Conservation (phyloP, 2,888 invertebrate species). For the Alviniconcha strummeri region DNA sequence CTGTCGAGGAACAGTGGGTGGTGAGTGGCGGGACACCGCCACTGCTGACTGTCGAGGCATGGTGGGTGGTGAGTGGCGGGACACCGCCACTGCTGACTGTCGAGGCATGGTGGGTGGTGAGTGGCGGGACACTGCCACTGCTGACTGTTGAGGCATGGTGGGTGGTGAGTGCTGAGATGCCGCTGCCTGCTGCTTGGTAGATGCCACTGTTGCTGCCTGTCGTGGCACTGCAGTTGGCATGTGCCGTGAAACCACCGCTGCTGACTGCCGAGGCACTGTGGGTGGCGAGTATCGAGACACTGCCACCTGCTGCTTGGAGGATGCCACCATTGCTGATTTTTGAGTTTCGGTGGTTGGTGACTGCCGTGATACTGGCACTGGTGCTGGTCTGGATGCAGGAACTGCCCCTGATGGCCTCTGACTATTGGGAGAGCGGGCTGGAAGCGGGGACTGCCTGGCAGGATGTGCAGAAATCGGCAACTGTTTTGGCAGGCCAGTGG, state of each 20-base stretch:
- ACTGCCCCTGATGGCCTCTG: no score
- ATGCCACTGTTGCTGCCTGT: background rate
- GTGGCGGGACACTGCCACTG: background rate
- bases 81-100: background rate
- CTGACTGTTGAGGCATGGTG: background rate
- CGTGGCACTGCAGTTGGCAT: no score
- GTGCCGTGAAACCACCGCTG: no score
- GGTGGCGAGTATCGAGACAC: background rate
- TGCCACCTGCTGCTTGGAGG: background rate
- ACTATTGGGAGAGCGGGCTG: no score
- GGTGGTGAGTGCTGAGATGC: background rate
- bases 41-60: background rate
- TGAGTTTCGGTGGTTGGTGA: background rate
- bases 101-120: background rate
- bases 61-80: background rate
- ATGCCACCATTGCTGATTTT: background rate
- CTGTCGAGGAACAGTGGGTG: background rate
- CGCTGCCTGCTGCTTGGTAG: background rate
- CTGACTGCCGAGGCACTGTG: background rate
- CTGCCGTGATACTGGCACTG: background rate
- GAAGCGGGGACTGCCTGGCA: no score
- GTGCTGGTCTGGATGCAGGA: background rate
- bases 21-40: constrained; percentile 1
- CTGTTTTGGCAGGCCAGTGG: background rate
- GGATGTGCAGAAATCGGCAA: no score